Conservation (phyloP, 2,113 vertebrate species). For the Poecile atricapillus region DNA sequence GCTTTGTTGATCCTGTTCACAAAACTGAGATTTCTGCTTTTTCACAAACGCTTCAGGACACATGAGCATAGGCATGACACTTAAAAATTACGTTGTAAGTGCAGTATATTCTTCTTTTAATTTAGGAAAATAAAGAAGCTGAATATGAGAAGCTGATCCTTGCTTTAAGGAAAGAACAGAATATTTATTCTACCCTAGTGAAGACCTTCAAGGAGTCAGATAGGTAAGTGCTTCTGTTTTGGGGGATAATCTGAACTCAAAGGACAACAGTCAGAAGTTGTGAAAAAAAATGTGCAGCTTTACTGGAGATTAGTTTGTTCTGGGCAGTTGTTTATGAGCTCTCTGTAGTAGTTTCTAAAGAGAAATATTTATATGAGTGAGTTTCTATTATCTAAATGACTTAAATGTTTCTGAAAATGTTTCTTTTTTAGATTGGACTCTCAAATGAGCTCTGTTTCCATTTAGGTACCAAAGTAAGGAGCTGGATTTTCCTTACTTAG, state of each 20-base stretch:
- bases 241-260: not conserved
- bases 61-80: not conserved
- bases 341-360: not conserved
- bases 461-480: not conserved
- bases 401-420: not conserved
- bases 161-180: slow-evolving; percentile 84
- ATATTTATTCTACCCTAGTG: slow-evolving; percentile 84
- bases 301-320: not conserved
- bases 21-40: slow-evolving; percentile 5
- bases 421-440: not conserved
- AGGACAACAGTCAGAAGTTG: not conserved
- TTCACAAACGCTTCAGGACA: not conserved
- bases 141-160: slow-evolving; percentile 81
- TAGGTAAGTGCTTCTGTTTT: slow-evolving; percentile 71
- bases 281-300: not conserved
- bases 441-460: not conserved
- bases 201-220: slow-evolving; percentile 85
- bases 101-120: slow-evolving; percentile 13
- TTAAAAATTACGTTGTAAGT: not conserved
- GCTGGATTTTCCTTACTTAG: not conserved
- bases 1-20: not conserved
- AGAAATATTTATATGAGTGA: not conserved
- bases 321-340: not conserved
- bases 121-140: slow-evolving; percentile 71
- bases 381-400: not conserved